phyloP scores from a whole-genome alignment of 2,797 vertebrate genomes.

The Helostoma temminkii region DNA sequence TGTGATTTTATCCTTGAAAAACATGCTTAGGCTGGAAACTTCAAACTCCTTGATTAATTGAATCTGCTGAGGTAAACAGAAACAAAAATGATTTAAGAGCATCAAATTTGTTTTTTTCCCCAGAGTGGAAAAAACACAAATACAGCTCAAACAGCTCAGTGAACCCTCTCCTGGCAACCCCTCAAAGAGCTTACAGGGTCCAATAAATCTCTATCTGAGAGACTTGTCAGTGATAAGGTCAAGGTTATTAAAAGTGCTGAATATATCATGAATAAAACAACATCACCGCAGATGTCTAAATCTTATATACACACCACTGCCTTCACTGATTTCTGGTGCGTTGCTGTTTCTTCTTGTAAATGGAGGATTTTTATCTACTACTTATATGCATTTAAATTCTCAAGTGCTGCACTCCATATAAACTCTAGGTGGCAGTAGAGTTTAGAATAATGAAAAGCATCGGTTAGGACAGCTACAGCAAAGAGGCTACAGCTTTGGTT shows the following conservation, averaged over 20 bases:
- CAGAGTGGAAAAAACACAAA: constrained; percentile 31
- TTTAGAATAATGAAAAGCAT: constrained; percentile 58
- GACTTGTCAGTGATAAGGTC: constrained; percentile 78
- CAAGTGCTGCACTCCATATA: constrained; percentile 16
- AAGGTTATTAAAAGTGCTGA: constrained; percentile 78
- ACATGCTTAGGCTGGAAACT: constrained; percentile 31
- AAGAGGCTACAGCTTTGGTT: constrained; percentile 21
- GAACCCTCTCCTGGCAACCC: constrained; percentile 79
- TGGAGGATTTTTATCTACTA: constrained; percentile 50
- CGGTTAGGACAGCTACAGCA: constrained; percentile 13
- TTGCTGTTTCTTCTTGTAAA: constrained; percentile 49
- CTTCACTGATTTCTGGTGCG: constrained; percentile 49
- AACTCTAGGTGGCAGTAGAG: constrained; percentile 79
- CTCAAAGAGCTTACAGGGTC: constrained; percentile 69
- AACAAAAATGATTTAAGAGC: constrained; percentile 40
- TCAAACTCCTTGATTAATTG: constrained; percentile 36
- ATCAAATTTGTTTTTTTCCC: constrained; percentile 31
- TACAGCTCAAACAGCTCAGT: constrained; percentile 56
- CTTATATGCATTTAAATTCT: constrained; percentile 45
- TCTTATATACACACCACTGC: constrained; percentile 48
- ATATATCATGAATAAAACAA: constrained; percentile 76
- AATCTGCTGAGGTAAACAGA: constrained; percentile 66
- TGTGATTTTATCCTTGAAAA: constrained; percentile 39
- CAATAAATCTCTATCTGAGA: constrained; percentile 73
- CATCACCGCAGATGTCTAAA: constrained; percentile 14